Percentiles rank a stretch among this genome's conserved stretches.
These are phyloP conservation scores for Meiosimyza platycephala DNA, from an alignment of 2,888 invertebrate species.

Conservation along the genomic window DNA sequence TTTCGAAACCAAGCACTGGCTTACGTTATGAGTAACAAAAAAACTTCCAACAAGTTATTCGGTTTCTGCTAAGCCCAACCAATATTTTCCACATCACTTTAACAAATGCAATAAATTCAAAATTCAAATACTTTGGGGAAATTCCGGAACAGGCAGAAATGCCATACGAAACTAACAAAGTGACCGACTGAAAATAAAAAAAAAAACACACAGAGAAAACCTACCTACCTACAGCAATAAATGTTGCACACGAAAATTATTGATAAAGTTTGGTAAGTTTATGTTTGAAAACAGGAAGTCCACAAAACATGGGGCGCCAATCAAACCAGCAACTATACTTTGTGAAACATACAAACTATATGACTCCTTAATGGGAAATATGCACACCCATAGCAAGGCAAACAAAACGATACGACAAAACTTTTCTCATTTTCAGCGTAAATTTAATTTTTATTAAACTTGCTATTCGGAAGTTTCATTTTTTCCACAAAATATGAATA, in stretches of 20 bases:
- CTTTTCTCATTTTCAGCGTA: conserved; percentile 26
- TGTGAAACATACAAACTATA: no score
- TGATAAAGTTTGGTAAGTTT: conserved; percentile 38
- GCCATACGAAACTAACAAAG: conserved; percentile 17
- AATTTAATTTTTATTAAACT: conserved; percentile 25
- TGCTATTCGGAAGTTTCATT: not conserved
- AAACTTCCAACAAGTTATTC: no score
- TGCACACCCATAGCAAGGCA: no score
- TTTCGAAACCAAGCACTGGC: no score
- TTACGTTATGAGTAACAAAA: no score
- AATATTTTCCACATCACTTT: no score
- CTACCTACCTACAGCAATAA: conserved; percentile 23
- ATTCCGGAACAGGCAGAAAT: conserved; percentile 20
- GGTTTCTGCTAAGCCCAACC: no score
- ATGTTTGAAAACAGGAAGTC: conserved; percentile 36
- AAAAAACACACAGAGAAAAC: not conserved
- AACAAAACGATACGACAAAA: conserved; percentile 19
- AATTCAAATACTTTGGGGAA: conserved; percentile 28
- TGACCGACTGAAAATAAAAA: conserved; percentile 18
- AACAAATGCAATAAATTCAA: conserved; percentile 27
- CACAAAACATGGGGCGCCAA: conserved; percentile 22
- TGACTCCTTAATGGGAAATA: no score
- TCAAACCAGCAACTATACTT: no score
- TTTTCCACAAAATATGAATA: not conserved
- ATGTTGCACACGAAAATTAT: conserved; percentile 38